phyloP scores from a whole-genome alignment of 1,140 invertebrate species.

The Sycophila sp. region DNA sequence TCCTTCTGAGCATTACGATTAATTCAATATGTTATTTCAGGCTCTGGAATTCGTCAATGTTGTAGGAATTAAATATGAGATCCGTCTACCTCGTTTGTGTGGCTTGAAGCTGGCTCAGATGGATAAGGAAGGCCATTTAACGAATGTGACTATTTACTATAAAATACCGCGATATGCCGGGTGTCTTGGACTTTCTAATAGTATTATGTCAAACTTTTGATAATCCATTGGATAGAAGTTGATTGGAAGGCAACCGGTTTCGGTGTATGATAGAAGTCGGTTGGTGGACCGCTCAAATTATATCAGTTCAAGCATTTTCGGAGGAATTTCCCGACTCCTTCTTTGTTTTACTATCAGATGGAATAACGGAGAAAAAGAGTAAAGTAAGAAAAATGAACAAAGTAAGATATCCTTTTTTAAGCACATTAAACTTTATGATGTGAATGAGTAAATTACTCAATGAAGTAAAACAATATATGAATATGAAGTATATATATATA shows the following conservation, averaged over 20 bases:
- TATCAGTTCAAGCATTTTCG: constrained; percentile 74
- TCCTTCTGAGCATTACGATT: too few species aligned
- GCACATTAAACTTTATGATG: neutral
- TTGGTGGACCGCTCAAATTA: constrained; percentile 94
- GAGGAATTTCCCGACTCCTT: constrained; percentile 79
- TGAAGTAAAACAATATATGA: too few species aligned
- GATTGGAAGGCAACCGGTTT: constrained; percentile 85
- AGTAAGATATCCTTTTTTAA: constrained; percentile 61
- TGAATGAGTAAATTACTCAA: too few species aligned
- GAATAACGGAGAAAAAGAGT: constrained; percentile 93
- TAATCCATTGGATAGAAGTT: constrained; percentile 80
- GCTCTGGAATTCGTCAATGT: constrained; percentile 93
- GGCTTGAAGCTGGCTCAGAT: constrained; percentile 86
- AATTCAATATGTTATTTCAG: constrained; percentile 55
- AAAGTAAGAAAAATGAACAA: constrained; percentile 83
- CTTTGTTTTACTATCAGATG: constrained; percentile 92
- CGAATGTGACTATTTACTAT: constrained; percentile 81
- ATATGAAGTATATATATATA: too few species aligned
- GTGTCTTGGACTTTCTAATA: constrained; percentile 96
- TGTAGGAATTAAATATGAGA: constrained; percentile 93
- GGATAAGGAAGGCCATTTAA: constrained; percentile 76
- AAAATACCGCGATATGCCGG: constrained; percentile 97
- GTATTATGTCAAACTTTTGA: constrained; percentile 92
- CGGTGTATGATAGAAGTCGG: constrained; percentile 95
- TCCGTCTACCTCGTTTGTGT: constrained; percentile 90